Percentiles rank a stretch among this genome's conserved stretches.
Conservation (phyloP, 2,888 invertebrate genomes). For the Pterostichus niger region DNA sequence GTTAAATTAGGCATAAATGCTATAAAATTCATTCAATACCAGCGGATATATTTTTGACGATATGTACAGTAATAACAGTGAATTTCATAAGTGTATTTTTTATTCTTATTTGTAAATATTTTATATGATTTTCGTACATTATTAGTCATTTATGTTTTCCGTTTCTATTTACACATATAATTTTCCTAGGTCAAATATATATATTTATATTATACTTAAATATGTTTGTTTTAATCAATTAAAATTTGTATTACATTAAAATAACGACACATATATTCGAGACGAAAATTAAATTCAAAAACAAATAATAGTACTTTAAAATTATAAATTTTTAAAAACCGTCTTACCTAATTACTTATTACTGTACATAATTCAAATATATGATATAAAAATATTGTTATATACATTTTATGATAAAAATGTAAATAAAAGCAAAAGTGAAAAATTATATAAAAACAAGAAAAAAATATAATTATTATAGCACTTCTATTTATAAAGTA, state of each 20-base stretch:
- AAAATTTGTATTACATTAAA: too few species aligned
- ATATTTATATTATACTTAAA: background rate
- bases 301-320: too few species aligned
- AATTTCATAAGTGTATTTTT: background rate
- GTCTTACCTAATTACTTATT: conserved; percentile 13
- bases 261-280: too few species aligned
- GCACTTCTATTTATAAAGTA: too few species aligned
- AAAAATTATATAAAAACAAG: too few species aligned
- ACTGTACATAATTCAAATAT: conserved; percentile 44
- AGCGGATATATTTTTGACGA: conserved; percentile 5
- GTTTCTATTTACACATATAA: conserved; percentile 30
- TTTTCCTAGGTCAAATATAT: conserved; percentile 8
- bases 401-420: conserved; percentile 31
- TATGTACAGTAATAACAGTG: conserved; percentile 59
- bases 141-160: background rate
- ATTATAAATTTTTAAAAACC: background rate
- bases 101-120: conserved; percentile 25
- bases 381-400: conserved; percentile 32
- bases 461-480: too few species aligned
- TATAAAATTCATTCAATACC: conserved; percentile 38
- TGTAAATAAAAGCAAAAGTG: conserved; percentile 37
- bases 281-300: too few species aligned
- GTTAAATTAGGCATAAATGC: background rate
- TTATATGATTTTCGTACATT: conserved; percentile 7
- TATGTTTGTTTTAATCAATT: too few species aligned